Evolutionary conservation across 2,113 vertebrate genomes (phyloP).

Genomic region (Trichomycterus rosablanca): DNA sequence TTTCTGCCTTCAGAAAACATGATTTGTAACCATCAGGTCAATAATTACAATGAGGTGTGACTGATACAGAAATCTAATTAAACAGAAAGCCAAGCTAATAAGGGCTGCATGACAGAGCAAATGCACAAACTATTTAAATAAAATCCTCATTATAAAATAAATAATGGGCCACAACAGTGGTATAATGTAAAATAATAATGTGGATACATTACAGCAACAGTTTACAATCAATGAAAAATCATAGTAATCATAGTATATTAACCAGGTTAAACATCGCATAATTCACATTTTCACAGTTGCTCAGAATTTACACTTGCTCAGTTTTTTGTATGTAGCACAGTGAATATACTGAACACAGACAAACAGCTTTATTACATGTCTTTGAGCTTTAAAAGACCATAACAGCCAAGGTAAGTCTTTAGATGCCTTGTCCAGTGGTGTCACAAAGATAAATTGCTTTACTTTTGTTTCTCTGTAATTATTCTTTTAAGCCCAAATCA

Average conservation of each 20-base stretch:
- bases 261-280: not conserved
- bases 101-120: too few relatives aligned
- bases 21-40: not conserved
- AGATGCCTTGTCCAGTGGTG: too few relatives aligned
- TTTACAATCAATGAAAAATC: slow-evolving; percentile 6
- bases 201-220: not conserved
- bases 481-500: too few relatives aligned
- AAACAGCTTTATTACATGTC: too few relatives aligned
- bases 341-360: too few relatives aligned
- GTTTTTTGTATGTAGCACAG: too few relatives aligned
- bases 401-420: too few relatives aligned
- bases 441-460: too few relatives aligned
- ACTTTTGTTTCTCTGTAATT: too few relatives aligned
- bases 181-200: not conserved
- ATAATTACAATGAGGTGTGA: slow-evolving; percentile 5
- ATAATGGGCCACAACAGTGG: too few relatives aligned
- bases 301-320: too few relatives aligned
- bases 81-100: not conserved
- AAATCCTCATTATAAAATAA: not conserved
- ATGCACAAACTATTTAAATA: not conserved
- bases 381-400: too few relatives aligned
- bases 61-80: not conserved
- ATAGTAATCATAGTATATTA: not conserved
- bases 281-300: not conserved
- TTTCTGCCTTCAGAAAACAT: not conserved